phyloP scores from a whole-genome alignment of 2,113 vertebrate species.

The Lucifuga dentata region DNA sequence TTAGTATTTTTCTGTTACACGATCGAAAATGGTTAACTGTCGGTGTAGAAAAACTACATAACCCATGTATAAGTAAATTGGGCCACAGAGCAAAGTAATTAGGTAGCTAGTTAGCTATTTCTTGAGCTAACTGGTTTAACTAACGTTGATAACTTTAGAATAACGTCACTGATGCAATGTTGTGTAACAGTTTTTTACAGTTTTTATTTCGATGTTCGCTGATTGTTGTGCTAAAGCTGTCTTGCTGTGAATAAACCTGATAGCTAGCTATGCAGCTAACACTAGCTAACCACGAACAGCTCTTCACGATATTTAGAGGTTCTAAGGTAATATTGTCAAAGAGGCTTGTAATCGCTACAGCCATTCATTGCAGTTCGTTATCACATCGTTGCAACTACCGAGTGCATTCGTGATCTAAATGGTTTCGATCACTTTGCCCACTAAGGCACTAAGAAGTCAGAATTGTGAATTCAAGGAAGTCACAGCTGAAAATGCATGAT shows the following conservation, averaged over 20 bases:
- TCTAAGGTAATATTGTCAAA: too few relatives aligned
- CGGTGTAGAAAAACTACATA: constrained; percentile 66
- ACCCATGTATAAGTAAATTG: constrained; percentile 41
- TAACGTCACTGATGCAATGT: neutral
- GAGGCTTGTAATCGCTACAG: accelerated
- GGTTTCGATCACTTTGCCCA: too few relatives aligned
- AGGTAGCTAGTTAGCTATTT: constrained; percentile 51
- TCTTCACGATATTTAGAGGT: neutral
- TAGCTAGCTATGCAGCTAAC: constrained; percentile 40
- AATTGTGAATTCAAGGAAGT: too few relatives aligned
- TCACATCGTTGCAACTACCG: neutral
- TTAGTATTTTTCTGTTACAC: constrained; percentile 2
- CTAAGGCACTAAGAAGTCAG: too few relatives aligned
- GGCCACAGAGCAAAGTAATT: constrained; percentile 63
- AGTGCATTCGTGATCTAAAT: too few relatives aligned
- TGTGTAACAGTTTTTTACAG: neutral
- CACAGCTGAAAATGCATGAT: too few relatives aligned
- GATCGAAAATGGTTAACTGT: neutral
- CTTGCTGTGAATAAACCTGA: neutral
- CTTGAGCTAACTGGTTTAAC: constrained; percentile 39
- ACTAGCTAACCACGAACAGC: constrained; percentile 27
- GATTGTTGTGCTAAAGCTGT: neutral
- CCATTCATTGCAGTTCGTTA: neutral
- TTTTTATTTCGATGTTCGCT: neutral
- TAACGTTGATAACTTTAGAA: constrained; percentile 29